Evolutionary conservation across 2,797 vertebrate species (phyloP).

Genomic region (Phalloptychus januarius): DNA sequence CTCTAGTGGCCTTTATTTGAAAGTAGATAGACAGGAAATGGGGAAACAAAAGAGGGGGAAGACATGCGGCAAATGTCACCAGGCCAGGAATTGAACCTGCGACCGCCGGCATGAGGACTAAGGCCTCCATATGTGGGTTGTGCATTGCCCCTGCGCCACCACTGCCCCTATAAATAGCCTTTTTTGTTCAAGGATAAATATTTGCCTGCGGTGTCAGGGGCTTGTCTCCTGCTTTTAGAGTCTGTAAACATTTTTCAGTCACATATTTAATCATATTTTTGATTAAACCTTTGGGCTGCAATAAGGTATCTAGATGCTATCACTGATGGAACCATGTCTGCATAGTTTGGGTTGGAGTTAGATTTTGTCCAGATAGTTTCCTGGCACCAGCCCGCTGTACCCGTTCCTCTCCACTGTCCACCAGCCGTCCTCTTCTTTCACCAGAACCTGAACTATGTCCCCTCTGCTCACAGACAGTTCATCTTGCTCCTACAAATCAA

Average conservation of each 20-base stretch:
- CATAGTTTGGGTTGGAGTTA: slow-evolving; percentile 16
- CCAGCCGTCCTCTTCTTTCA: slow-evolving; percentile 88
- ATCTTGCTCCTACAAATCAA: slow-evolving; percentile 81
- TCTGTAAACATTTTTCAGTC: not conserved
- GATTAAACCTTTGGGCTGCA: not conserved
- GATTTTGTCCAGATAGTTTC: slow-evolving; percentile 87
- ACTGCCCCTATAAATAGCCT: not conserved
- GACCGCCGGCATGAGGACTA: too few relatives aligned
- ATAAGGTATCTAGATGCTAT: not conserved
- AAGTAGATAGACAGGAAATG: too few relatives aligned
- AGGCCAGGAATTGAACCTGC: too few relatives aligned
- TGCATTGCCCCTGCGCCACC: too few relatives aligned
- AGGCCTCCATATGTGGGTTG: too few relatives aligned
- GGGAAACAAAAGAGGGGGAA: too few relatives aligned
- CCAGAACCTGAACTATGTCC: slow-evolving; percentile 83
- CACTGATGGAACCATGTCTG: not conserved
- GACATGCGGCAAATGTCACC: too few relatives aligned
- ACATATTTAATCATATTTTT: not conserved
- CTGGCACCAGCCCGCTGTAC: slow-evolving; percentile 87
- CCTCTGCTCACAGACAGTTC: slow-evolving; percentile 88
- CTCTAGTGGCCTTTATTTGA: too few relatives aligned
- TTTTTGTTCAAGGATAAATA: not conserved
- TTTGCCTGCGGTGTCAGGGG: not conserved
- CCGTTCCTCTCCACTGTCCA: slow-evolving; percentile 87
- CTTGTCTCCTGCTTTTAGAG: not conserved